Conservation (phyloP, 2,113 vertebrate species). For the Corydoras maculifer region DNA sequence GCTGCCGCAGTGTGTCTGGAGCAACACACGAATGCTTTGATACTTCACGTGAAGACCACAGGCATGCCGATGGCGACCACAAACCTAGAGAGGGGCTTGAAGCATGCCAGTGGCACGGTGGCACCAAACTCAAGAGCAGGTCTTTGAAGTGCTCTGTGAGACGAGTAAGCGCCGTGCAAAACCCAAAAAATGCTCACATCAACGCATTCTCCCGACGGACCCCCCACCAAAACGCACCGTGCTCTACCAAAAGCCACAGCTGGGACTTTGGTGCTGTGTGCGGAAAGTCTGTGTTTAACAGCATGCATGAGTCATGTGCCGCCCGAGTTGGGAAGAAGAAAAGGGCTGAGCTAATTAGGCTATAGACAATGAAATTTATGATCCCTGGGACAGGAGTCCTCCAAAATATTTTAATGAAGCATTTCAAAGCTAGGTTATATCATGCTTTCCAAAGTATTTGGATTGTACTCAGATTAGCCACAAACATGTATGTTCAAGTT, state of each 20-base stretch:
- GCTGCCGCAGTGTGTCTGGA: slow-evolving; percentile 28
- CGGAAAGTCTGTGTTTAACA: slow-evolving; percentile 45
- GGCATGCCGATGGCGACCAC: slow-evolving; percentile 42
- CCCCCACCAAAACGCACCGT: slow-evolving; percentile 7
- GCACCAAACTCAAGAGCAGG: neutral
- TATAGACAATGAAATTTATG: slow-evolving; percentile 50
- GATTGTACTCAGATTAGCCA: no score
- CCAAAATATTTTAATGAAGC: slow-evolving; percentile 1
- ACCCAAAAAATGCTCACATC: slow-evolving; percentile 50
- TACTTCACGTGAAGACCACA: slow-evolving; percentile 48
- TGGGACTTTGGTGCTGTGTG: slow-evolving; percentile 46
- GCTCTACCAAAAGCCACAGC: slow-evolving; percentile 32
- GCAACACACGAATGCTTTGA: slow-evolving; percentile 36
- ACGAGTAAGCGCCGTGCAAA: slow-evolving; percentile 32
- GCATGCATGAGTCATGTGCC: slow-evolving; percentile 55
- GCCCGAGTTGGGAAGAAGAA: slow-evolving; percentile 50
- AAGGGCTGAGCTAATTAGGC: slow-evolving; percentile 51
- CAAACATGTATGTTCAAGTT: no score
- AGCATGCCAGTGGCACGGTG: slow-evolving; percentile 24
- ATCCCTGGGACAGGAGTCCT: slow-evolving; percentile 12
- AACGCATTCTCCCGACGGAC: slow-evolving; percentile 37
- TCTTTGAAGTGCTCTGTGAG: slow-evolving; percentile 35
- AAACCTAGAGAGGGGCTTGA: slow-evolving; percentile 39
- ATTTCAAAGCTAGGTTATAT: no score
- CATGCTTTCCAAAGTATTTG: neutral